A percentile compares a stretch with the other conserved stretches of the same genome.
Evolutionary conservation across 1,140 invertebrate species (phyloP).

Genomic region (Drosophila pseudoobscura): DNA sequence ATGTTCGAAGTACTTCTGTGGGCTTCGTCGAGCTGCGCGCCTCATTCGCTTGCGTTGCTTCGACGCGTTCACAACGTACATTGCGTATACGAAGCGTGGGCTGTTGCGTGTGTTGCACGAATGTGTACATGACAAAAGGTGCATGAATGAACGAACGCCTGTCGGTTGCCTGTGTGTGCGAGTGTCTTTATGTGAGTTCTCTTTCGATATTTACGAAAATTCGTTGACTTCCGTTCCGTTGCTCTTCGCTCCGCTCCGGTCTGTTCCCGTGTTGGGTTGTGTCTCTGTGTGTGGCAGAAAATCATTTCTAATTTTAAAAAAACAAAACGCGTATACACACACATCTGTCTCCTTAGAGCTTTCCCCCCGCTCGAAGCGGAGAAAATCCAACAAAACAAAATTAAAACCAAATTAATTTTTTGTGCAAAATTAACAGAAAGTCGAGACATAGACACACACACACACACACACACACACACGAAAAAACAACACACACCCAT

Average conservation of each 20-base stretch:
- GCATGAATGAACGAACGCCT: constrained; percentile 8
- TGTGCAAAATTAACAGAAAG: constrained; percentile 49
- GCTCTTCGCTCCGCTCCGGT: constrained; percentile 2
- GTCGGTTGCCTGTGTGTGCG: constrained; percentile 2
- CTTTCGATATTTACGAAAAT: constrained; percentile 35
- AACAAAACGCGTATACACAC: constrained; percentile 58
- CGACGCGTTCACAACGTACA: constrained; percentile 68
- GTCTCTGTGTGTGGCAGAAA: constrained; percentile 42
- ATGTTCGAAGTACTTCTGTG: constrained; percentile 58
- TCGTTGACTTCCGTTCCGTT: constrained; percentile 55
- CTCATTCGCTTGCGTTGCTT: constrained; percentile 61
- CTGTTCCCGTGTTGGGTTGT: neutral
- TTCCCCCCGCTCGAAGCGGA: constrained; percentile 25
- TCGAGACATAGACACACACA: constrained; percentile 16
- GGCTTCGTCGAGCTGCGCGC: constrained; percentile 19
- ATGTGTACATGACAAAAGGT: constrained; percentile 13
- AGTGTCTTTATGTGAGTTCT: constrained; percentile 29
- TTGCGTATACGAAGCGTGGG: constrained; percentile 59
- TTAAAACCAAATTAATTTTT: constrained; percentile 40
- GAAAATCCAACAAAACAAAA: constrained; percentile 56
- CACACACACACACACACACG: too few species aligned
- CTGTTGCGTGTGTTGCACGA: constrained; percentile 35
- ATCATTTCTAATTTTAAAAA: constrained; percentile 79
- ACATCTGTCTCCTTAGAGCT: constrained; percentile 17
- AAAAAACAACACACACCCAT: constrained; percentile 6